These are phyloP conservation scores for Oxytorus armatus DNA, from an alignment of 2,888 invertebrate genomes.

Conservation along the genomic window DNA sequence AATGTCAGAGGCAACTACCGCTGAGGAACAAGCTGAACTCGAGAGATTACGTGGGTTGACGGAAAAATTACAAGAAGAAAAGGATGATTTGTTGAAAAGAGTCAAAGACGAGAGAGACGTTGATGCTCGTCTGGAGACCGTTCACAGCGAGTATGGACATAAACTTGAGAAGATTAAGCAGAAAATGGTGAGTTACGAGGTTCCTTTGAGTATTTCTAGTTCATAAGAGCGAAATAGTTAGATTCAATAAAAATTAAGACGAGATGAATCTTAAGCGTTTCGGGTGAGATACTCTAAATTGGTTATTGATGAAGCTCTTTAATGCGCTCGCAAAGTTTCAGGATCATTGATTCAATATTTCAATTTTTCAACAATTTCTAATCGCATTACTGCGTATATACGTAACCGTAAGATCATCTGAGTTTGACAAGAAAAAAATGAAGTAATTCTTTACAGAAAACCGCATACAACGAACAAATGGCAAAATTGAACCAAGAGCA, in stretches of 20 bases:
- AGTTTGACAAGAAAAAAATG: neutral
- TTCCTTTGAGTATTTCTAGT: conserved; percentile 68
- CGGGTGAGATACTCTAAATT: no score
- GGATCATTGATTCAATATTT: no score
- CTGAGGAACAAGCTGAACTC: conserved; percentile 58
- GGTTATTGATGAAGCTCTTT: no score
- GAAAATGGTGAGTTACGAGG: conserved; percentile 89
- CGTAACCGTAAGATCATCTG: neutral
- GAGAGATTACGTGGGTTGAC: conserved; percentile 65
- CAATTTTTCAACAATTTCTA: no score
- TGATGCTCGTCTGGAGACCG: conserved; percentile 84
- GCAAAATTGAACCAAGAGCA: conserved; percentile 85
- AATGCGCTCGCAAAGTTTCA: no score
- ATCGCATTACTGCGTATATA: neutral
- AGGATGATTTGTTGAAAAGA: conserved; percentile 68
- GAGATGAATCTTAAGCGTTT: no score
- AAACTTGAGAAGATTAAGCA: conserved; percentile 92
- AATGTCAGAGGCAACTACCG: neutral
- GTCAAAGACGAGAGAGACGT: conserved; percentile 77
- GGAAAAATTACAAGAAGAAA: conserved; percentile 72
- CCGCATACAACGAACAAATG: conserved; percentile 88
- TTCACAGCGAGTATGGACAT: conserved; percentile 89
- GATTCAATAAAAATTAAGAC: neutral
- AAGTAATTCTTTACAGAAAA: conserved; percentile 76
- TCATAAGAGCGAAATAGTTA: neutral